A percentile compares a stretch with the other conserved stretches of the same genome.
Conservation (phyloP, 2,113 vertebrate genomes). For the Pelvicachromis taeniatus region DNA sequence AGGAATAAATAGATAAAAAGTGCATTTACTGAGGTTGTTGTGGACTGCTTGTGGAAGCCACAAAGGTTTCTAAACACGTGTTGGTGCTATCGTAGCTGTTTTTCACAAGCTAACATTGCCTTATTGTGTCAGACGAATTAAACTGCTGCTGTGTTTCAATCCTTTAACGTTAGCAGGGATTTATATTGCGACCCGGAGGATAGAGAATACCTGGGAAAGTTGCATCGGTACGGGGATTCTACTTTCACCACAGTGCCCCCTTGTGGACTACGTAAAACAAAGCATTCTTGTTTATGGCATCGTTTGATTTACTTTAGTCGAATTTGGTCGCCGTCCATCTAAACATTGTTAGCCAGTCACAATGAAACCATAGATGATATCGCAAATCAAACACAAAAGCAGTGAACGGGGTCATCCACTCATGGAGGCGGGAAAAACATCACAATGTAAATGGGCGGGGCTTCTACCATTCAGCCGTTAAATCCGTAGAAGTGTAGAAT, state of each 20-base stretch:
- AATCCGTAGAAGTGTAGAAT: accelerated
- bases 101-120: not conserved
- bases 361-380: not conserved
- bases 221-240: not conserved
- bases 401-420: not conserved
- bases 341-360: not conserved
- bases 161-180: not conserved
- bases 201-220: accelerated
- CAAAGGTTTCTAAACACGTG: no score
- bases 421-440: not conserved
- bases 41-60: not conserved
- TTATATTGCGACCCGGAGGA: not conserved
- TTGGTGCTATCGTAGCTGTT: no score
- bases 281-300: not conserved
- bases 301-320: not conserved
- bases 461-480: accelerated
- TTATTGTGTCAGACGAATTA: no score
- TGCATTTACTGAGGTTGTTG: not conserved
- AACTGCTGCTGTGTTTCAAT: not conserved
- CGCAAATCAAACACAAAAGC: not conserved
- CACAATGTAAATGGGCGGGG: not conserved
- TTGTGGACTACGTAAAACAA: not conserved
- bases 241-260: not conserved
- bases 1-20: no score
- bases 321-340: not conserved